These are phyloP conservation scores for Clepsis dumicolana DNA, from an alignment of 2,888 invertebrate genomes.

Conservation along the genomic window DNA sequence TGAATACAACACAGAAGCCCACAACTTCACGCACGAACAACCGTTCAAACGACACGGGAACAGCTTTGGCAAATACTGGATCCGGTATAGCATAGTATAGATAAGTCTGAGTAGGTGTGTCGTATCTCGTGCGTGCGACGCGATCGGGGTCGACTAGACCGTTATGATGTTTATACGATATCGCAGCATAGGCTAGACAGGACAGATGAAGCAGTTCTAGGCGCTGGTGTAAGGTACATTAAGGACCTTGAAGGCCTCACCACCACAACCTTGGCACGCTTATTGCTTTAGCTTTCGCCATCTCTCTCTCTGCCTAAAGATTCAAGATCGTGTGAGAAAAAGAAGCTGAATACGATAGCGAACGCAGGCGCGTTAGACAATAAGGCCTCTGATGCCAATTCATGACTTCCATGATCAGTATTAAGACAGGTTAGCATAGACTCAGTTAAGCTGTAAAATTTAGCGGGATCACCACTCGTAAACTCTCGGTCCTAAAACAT, in stretches of 20 bases:
- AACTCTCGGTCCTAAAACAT: neutral
- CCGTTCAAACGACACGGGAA: slow-evolving; percentile 14
- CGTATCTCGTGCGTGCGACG: slow-evolving; percentile 54
- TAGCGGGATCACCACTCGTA: neutral
- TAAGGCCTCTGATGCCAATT: too few species aligned
- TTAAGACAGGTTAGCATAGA: neutral
- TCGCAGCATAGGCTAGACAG: slow-evolving; percentile 45
- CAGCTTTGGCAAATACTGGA: slow-evolving; percentile 17
- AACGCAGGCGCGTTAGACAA: too few species aligned
- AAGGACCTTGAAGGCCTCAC: too few species aligned
- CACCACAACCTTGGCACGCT: too few species aligned
- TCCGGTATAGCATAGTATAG: slow-evolving; percentile 2
- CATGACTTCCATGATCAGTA: too few species aligned
- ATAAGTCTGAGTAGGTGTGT: slow-evolving; percentile 46
- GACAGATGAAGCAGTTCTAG: slow-evolving; percentile 28
- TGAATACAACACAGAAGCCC: neutral
- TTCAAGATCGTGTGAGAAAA: too few species aligned
- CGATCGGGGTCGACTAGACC: slow-evolving; percentile 62
- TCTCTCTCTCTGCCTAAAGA: too few species aligned
- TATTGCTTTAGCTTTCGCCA: too few species aligned
- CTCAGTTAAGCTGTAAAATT: neutral
- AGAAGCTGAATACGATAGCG: too few species aligned
- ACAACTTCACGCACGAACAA: slow-evolving; percentile 7
- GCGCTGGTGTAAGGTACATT: too few species aligned
- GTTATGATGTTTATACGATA: slow-evolving; percentile 62